Base-by-base conservation (phyloP, 53 echinoderm and acorn worm species). In the Zoroaster sp. region DNA sequence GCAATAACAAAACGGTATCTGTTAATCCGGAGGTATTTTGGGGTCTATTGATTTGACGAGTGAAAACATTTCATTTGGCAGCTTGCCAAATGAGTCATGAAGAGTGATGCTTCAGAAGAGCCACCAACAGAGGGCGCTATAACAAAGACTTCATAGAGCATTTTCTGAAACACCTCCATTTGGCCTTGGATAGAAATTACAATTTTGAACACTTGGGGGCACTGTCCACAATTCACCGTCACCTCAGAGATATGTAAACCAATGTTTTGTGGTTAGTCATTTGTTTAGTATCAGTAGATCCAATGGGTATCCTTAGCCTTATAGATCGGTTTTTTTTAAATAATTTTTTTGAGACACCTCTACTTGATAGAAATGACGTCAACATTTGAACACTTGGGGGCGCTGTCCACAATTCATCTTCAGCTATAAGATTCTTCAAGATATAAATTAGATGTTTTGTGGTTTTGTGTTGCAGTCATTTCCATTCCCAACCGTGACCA, bases 191-290 rank as follows among this genome's bases (percentile, higher is more conserved):
- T 55, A 55, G 14, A 11, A 55, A 7, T 11, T 55, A 5, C 2
- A 35, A 17, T 38, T 79, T 12, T 79, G 80, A 79, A 39, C 80
- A 79, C 34, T 20, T 14, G 80, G 37, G 80, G 80, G 80, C 65
- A 63, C 80, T 79, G 8, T 79, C 34, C n/a, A 79, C n/a, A 46
- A 4, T 42, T 75, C 75, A 32, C 66, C 33, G 9, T 66, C 66
- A 28, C 69, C n/a, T n/a, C n/a, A n/a, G n/a, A n/a, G n/a, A n/a
- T n/a, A n/a, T n/a, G n/a, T n/a, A n/a, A n/a, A n/a, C n/a, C n/a
- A n/a, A n/a, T n/a, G n/a, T n/a, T n/a, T n/a, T n/a, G n/a, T n/a
- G n/a, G n/a, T n/a, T n/a, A n/a, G n/a, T n/a, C n/a, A 46, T 46
- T 8, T 8, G 12, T 46, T 46, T 46, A 8, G 46, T 46, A 8